Evolutionary conservation across 2,888 invertebrate genomes (phyloP), one percentile per base, ranked within the genome.

Genomic region (Lobophora halterata): DNA sequence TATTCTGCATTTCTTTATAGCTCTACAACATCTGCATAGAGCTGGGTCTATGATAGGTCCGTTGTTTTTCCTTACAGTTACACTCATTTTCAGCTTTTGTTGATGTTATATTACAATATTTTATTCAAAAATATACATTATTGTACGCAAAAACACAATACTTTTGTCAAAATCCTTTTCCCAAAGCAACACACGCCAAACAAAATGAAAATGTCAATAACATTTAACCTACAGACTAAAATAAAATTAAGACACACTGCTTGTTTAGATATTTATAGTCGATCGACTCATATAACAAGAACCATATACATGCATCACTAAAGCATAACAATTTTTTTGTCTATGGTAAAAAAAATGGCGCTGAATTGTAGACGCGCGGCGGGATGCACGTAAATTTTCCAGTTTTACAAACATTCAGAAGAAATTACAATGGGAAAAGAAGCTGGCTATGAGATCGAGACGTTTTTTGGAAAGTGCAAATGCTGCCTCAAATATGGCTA

Each of bases 1-100:
- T 5, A 82, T 61, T 54, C 87, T 73, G 55, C 87, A 87, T 77
- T 82, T 86, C 58, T 86, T 86, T 7, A 86, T 86, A 7, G 83
- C 73, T 17, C 85, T 58, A 46, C 86, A 87, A 34, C 82, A 82
- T 51, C 86, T 68, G 60, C 86, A 87, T n/a, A 87, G 46, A 3
- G 74, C 86, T 52, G 85, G 85, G 47, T 87, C 82, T 60, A 86
- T 69, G 27, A 86, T 61, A 5, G 75, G 82, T 13, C 83, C 82
- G 50, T 80, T 83, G 46, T 61, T 79, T 55, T 79, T 82, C 12
- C 57, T 57, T 17, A 62, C 55, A 20, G 61, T 55, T 17, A 63
- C 59, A 57, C 72, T 71, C 81, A 83, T 83, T 55, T 58, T 66
- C 21, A 5, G 28, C n/a, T 30, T 3, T 11, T 8, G 8, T 18